phyloP scores from a whole-genome alignment of 2,113 vertebrate species.

The Pleuronectes platessa region DNA sequence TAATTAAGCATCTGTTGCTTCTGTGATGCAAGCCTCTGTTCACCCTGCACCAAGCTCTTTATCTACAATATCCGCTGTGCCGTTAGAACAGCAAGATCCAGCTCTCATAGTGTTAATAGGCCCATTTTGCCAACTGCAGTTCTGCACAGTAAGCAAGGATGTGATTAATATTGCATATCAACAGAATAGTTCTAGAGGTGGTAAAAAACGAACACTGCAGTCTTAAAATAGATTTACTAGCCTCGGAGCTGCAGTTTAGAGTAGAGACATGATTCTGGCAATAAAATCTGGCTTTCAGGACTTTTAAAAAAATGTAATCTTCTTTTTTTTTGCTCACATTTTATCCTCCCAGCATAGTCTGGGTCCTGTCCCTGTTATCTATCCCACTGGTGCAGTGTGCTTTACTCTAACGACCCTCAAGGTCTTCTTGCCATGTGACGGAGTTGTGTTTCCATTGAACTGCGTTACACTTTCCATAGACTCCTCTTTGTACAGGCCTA shows the following conservation, averaged over 20 bases:
- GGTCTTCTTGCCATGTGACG: conserved; percentile 54
- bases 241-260: conserved; percentile 12
- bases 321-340: not conserved
- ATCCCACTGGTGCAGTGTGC: conserved; percentile 7
- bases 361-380: conserved; percentile 11
- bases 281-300: not conserved
- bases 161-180: conserved; percentile 32
- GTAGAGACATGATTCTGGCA: conserved; percentile 2
- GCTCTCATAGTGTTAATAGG: not conserved
- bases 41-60: not conserved
- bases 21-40: not conserved
- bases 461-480: conserved; percentile 61
- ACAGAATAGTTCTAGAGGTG: conserved; percentile 2
- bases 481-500: conserved; percentile 18
- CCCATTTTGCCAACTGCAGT: not conserved
- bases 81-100: not conserved
- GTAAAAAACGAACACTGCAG: not conserved
- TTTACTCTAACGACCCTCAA: conserved; percentile 12
- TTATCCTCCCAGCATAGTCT: not conserved
- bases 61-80: not conserved
- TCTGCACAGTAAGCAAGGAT: conserved; percentile 5
- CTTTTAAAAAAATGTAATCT: not conserved
- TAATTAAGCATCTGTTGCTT: not conserved
- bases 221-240: not conserved
- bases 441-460: conserved; percentile 51